Conservation (phyloP, 2,888 invertebrate genomes). For the Erpobdella octoculata region DNA sequence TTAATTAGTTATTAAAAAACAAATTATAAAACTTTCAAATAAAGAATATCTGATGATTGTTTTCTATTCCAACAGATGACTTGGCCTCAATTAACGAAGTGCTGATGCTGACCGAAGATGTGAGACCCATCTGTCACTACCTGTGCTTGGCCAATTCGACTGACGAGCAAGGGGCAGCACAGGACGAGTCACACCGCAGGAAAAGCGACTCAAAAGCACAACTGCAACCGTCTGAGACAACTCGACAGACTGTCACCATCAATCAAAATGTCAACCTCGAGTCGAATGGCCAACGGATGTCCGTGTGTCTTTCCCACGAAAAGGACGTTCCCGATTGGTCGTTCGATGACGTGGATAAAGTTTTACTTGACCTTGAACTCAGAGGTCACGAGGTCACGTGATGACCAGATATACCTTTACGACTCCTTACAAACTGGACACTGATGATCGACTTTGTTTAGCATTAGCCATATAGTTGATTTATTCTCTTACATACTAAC, state of each 20-base stretch:
- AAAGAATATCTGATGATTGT: background rate
- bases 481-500: background rate
- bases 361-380: slow-evolving; percentile 6
- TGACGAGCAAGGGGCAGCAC: background rate
- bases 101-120: background rate
- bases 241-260: too few species aligned
- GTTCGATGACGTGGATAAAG: background rate
- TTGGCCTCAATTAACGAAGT: slow-evolving; percentile 3
- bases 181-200: background rate
- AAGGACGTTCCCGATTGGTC: slow-evolving; percentile 1
- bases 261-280: background rate
- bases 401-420: background rate
- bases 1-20: background rate
- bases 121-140: background rate
- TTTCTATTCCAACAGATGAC: slow-evolving; percentile 6
- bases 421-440: background rate
- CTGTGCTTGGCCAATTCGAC: background rate
- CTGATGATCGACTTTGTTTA: slow-evolving; percentile 5
- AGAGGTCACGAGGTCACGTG: slow-evolving; percentile 1
- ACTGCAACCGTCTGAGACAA: too few species aligned
- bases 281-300: background rate
- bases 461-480: background rate
- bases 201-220: background rate
- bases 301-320: slow-evolving; percentile 9
- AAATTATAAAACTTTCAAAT: background rate